Evolutionary conservation across 2,888 invertebrate species (phyloP), one percentile per base, ranked within the genome.

Genomic region (Tortrix viridana): DNA sequence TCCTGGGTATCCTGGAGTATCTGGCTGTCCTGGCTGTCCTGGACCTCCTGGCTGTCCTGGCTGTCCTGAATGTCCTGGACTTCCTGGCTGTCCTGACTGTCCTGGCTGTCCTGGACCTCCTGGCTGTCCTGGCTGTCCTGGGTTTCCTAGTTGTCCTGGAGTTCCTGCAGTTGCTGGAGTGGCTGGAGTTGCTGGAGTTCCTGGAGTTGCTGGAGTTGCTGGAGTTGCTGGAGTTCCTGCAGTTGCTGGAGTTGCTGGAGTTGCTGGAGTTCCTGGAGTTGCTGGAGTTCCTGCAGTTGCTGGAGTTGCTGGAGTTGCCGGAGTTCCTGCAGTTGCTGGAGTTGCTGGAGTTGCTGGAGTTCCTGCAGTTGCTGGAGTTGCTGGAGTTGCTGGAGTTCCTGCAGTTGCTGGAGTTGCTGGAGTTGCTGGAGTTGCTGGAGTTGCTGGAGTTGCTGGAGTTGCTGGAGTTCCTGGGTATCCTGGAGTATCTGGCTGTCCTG

Each of bases 31-130:
- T 37, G 20, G 46, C 14, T 19, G 14, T 16, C 53, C 44, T 48
- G 58, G 58, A 1, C 3, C 14, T 14, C 7, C 16, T 50, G 50
- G 50, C 26, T 50, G 23, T 1, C n/a, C 12, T 50, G 50, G 50
- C 12, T 37, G 26, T 1, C 6, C 1, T 32, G 50, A 37, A 18
- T 9, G 5, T 1, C 12, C 2, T 1, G 46, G 46, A 19, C 19
- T 1, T 2, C 41, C 41, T 58, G 58, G 58, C 16, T 23, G 9
- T 1, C 41, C 16, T 20, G 18, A 19, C 16, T 38, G 3, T 5
- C 38, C 47, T 60, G 60, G 60, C 20, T 38, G 26, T 2, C 9
- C 16, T 52, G 48, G 46, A 1, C 19, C 2, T 6, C 38, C 20
- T 38, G 48, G 59, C 19, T 22, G 0, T 7, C 20, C 12, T 43